These are phyloP conservation scores for Mesodorylaimus sp. DNA, from an alignment of 2,888 invertebrate genomes.

Conservation along the genomic window DNA sequence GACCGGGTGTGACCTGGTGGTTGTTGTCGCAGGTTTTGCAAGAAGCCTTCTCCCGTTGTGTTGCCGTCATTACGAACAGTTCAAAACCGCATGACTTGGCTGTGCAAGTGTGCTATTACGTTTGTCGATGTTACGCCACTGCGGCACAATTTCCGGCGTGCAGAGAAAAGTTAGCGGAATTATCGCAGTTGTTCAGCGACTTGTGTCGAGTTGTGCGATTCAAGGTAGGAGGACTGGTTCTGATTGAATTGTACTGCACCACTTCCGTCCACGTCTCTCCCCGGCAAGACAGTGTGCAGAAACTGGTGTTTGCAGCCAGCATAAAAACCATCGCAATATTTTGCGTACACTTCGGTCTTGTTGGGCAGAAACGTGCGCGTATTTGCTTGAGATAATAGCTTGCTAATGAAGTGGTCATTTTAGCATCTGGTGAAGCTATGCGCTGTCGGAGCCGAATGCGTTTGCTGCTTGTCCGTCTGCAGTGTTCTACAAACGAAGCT, in stretches of 20 bases:
- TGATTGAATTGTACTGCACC: background rate
- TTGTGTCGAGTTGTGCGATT: constrained; percentile 65
- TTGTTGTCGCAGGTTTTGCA: constrained; percentile 42
- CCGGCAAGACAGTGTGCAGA: too few species aligned
- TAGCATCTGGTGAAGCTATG: constrained; percentile 63
- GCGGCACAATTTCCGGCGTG: constrained; percentile 81
- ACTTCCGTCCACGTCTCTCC: background rate
- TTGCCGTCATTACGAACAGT: constrained; percentile 62
- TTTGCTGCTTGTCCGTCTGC: constrained; percentile 67
- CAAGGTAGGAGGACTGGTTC: constrained; percentile 42
- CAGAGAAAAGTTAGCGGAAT: constrained; percentile 61
- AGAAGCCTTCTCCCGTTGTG: constrained; percentile 81
- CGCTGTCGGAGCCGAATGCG: constrained; percentile 71
- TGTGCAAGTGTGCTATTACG: constrained; percentile 74
- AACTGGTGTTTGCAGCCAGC: too few species aligned
- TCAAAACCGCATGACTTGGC: constrained; percentile 57
- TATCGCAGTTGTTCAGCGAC: constrained; percentile 69
- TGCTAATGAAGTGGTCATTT: too few species aligned
- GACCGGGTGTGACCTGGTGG: background rate
- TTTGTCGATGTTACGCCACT: constrained; percentile 79
- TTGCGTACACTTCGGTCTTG: too few species aligned
- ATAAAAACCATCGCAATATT: too few species aligned
- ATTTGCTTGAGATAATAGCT: too few species aligned
- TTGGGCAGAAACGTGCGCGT: too few species aligned
- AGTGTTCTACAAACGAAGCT: constrained; percentile 63